phyloP scores from a whole-genome alignment of 2,113 vertebrate species.

The Naja naja region DNA sequence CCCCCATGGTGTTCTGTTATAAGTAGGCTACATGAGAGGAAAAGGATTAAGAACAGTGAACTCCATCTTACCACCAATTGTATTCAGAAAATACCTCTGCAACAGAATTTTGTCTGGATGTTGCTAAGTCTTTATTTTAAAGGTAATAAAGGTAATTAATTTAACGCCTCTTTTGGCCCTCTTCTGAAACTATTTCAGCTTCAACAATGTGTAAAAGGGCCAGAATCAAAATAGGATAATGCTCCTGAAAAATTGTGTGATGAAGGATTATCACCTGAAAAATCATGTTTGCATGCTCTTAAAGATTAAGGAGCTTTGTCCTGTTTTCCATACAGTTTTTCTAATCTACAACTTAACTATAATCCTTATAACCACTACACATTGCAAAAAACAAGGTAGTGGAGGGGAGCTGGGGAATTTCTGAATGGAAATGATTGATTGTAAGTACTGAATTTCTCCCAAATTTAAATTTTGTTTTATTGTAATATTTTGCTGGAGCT shows the following conservation, averaged over 20 bases:
- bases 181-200: not conserved
- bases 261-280: not conserved
- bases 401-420: not conserved
- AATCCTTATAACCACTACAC: not conserved
- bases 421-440: not conserved
- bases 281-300: not conserved
- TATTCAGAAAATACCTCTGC: not conserved
- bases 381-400: not conserved
- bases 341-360: not conserved
- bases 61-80: not conserved
- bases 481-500: too few species aligned
- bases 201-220: not conserved
- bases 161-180: not conserved
- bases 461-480: not conserved
- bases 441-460: not conserved
- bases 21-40: not conserved
- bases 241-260: not conserved
- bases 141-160: not conserved
- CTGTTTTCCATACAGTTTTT: not conserved
- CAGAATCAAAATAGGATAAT: not conserved
- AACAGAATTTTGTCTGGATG: not conserved
- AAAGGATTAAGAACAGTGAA: not conserved
- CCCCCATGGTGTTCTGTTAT: not conserved
- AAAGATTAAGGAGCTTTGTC: not conserved
- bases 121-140: not conserved